Evolutionary conservation across 2,113 vertebrate genomes (phyloP), one percentile per base, ranked within the genome.

Genomic region (Calypte anna): DNA sequence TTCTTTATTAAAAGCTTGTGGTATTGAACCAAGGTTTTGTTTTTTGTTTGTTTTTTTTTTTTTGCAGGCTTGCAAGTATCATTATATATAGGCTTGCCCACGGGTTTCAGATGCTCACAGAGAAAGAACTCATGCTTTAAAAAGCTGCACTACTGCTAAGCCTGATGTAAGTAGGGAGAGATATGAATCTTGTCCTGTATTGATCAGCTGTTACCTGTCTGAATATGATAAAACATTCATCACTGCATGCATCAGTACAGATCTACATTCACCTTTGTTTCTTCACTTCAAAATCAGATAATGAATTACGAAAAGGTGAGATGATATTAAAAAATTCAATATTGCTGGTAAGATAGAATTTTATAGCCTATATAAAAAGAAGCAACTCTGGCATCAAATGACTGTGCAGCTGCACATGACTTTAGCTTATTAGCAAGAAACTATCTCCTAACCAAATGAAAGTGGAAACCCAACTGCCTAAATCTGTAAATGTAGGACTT

Each of bases 361-460:
- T 68, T 48, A 44, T 12, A 75, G n/a, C 12, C 59, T 48, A 23
- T 10, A 19, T 51, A 13, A 54, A 93, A 93, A 73, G 6, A 11
- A 33, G 9, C 10, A 83, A 21, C 27, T 81, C 33, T 63, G 21
- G 28, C 36, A 40, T 59, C 38, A 82, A 73, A 76, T 18, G 7
- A 3, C 64, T 74, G 6, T 46, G 33, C 53, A 69, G 38, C 20
- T 79, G 61, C 64, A 64, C 9, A 74, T 90, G 36, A 25, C 40
- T 87, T 73, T 40, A 50, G 36, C 74, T 86, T 77, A 67, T 88
- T 48, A 88, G 44, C 53, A 91, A 92, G 31, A 80, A 85, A 57
- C 14, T 81, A 4, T 48, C n/a, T 38, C 14, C 48, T 55, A 76
- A 51, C 3, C 55, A 82, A 92, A 55, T 9, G 10, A 59, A 18